phyloP scores from a whole-genome alignment of 2,888 invertebrate species.

The Blomia tropicalis region DNA sequence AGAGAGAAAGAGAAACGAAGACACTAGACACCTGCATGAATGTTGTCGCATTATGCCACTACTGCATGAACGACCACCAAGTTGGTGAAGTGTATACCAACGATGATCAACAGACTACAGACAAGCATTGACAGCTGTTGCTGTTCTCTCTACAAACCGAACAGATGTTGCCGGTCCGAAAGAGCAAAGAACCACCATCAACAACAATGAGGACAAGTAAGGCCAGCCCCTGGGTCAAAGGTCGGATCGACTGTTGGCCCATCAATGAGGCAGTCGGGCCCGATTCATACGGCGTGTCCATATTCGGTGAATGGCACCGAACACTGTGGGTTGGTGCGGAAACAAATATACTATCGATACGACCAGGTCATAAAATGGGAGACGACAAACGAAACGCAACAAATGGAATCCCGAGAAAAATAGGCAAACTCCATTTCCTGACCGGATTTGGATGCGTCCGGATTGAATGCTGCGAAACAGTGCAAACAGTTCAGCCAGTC shows the following conservation, averaged over 20 bases:
- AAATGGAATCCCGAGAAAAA: neutral
- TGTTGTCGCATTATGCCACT: neutral
- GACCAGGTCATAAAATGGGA: too few relatives aligned
- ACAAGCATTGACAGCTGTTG: neutral
- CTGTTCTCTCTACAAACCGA: neutral
- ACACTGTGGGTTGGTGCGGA: too few relatives aligned
- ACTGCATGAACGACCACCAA: too few relatives aligned
- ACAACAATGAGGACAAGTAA: neutral
- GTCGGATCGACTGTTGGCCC: neutral
- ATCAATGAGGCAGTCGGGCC: too few relatives aligned
- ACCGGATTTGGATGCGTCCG: neutral
- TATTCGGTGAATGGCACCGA: too few relatives aligned
- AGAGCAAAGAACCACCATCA: neutral
- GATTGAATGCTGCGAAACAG: neutral
- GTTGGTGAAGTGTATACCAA: too few relatives aligned
- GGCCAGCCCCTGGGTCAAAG: neutral
- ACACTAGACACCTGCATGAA: neutral
- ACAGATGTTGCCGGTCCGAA: neutral
- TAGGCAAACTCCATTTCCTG: neutral
- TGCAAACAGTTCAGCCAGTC: neutral
- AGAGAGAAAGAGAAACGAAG: too few relatives aligned
- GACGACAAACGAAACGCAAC: too few relatives aligned
- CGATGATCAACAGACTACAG: neutral
- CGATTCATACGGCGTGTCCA: too few relatives aligned
- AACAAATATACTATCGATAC: too few relatives aligned